Evolutionary conservation across 2,797 vertebrate genomes (phyloP), one percentile per base, ranked within the genome.

Genomic region (Poecile montanus): DNA sequence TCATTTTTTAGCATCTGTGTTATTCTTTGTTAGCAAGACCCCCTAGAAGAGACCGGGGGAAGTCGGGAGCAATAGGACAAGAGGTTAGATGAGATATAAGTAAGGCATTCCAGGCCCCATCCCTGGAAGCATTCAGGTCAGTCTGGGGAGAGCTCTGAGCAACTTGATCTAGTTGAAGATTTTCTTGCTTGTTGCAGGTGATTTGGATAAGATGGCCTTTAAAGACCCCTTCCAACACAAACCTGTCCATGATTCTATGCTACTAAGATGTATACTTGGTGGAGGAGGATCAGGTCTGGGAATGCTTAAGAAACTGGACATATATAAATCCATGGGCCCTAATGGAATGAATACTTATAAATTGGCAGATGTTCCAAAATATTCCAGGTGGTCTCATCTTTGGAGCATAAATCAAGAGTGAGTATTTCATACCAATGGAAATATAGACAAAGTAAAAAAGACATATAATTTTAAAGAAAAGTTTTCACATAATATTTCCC

Each of bases 1-100:
- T 10, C 7, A 25, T 73, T 88, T 79, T 3, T 3, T 40, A 83
- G 1, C 34, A 65, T 44, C 22, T 70, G 2, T 56, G 6, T 40
- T 85, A 66, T 4, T 20, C 38, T 57, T 70, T 53, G 16, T 22
- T 57, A 62, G 58, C 10, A 56, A 56, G 18, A 47, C 51, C 2
- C 5, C 10, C 4, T 10, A 50, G 6, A 58, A 56, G 20, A 40
- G 13, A 54, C 7, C 0, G 3, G 2, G 3, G 7, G 1, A 48
- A 40, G 51, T 48, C 16, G 48, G 27, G 18, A 70, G 11, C 3
- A 8, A 26, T 3, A 42, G 22, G 7, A 36, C 7, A 42, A 66
- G 7, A 2, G 11, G 7, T 40, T 67, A 74, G n/a, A 26, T 23
- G 56, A 57, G 5, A 27, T 38, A 19, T 23, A 65, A 34, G 11